Evolutionary conservation across 2,888 invertebrate species (phyloP).

Genomic region (Drosophila barbarae): DNA sequence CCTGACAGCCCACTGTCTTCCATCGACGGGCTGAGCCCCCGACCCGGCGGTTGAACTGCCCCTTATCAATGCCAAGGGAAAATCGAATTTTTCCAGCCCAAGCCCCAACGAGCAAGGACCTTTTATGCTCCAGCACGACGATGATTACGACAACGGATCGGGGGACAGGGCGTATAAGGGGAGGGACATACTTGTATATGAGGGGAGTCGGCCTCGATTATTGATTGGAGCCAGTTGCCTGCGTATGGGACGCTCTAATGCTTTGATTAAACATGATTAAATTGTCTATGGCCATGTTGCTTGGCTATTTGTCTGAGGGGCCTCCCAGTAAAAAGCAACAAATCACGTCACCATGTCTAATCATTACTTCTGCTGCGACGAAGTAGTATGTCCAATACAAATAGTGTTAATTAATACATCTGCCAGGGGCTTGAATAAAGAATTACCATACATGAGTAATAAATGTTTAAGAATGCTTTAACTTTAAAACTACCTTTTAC

Average conservation of each 20-base stretch:
- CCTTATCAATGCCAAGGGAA: slow-evolving; percentile 68
- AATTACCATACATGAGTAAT: background rate
- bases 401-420: background rate
- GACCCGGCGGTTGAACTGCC: slow-evolving; percentile 18
- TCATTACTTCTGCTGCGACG: background rate
- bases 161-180: background rate
- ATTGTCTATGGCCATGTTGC: slow-evolving; percentile 57
- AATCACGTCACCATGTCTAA: background rate
- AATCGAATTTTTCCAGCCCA: slow-evolving; percentile 53
- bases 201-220: slow-evolving; percentile 47
- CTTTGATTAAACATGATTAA: slow-evolving; percentile 73
- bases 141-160: slow-evolving; percentile 28
- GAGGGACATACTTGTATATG: slow-evolving; percentile 1
- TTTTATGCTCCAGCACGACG: slow-evolving; percentile 56
- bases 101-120: slow-evolving; percentile 44
- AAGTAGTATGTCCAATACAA: background rate
- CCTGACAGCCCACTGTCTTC: slow-evolving; percentile 3
- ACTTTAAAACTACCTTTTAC: background rate
- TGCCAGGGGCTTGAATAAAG: background rate
- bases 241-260: slow-evolving; percentile 56
- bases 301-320: slow-evolving; percentile 48
- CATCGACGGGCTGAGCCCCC: background rate
- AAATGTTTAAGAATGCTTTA: slow-evolving; percentile 7
- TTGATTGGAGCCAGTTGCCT: slow-evolving; percentile 56
- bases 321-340: slow-evolving; percentile 43